Evolutionary conservation across 2,888 invertebrate genomes (phyloP), one percentile per base, ranked within the genome.

Genomic region (Timema cristinae): DNA sequence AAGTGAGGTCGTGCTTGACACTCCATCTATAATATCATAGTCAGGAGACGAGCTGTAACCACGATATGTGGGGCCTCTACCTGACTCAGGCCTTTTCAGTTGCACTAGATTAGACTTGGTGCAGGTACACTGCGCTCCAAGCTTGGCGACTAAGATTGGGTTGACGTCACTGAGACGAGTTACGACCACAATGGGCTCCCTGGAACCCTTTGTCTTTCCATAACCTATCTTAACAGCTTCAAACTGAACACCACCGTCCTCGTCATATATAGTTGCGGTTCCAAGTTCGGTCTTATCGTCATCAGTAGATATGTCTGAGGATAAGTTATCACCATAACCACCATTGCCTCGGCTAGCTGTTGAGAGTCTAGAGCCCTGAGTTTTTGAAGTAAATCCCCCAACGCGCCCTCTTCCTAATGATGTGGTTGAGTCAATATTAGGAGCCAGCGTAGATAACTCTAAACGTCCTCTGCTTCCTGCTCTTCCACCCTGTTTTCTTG

Each of bases 91-190:
- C 51, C 48, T 66, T 59, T 67, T 71, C 5, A 71, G 50, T 59
- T 56, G n/a, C 7, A 67, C 47, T 13, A 59, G 51, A 15, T 71
- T 67, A 8, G 72, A 73, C 75, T 86, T 32, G 32, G 32, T 85
- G 78, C 91, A 91, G 71, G 90, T 90, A 76, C 91, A 91, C 70
- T 91, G 90, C 6, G 91, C 91, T 5, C 90, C 90, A 11, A 91
- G 82, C 82, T 91, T 91, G 59, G 89, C 86, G 0, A 91, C 85
- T 16, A 91, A 83, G 9, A 91, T 81, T 0, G 91, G 91, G 80
- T 91, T 90, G 76, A 89, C 87, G 76, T 91, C 91, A 76, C 90
- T 91, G 74, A 89, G 85, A 80, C 90, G 71, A 0, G 78, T 78
- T 8, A 79, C 78, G n/a, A 79, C 78, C 4, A 79, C 78, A n/a